Percentiles rank a stretch among this genome's conserved stretches.
Conservation (phyloP, 2,888 invertebrate genomes). For the Andrena bucephala region DNA sequence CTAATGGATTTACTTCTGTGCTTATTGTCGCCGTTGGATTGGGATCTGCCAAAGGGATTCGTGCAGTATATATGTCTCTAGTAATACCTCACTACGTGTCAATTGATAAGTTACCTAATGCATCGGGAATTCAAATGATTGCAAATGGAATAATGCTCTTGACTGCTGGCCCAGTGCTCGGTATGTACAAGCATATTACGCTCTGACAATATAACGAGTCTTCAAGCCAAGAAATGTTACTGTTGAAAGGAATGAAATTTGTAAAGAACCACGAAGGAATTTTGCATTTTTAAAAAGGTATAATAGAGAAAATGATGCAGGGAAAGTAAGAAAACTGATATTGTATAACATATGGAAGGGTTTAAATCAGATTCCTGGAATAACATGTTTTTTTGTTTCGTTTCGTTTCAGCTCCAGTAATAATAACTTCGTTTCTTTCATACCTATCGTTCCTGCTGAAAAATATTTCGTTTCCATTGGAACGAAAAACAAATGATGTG, state of each 20-base stretch:
- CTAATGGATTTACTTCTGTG: slow-evolving; percentile 80
- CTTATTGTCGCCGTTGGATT: slow-evolving; percentile 87
- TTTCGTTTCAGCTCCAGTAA: no score
- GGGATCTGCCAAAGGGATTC: slow-evolving; percentile 89
- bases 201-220: neutral
- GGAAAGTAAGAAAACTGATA: no score
- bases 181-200: slow-evolving; percentile 82
- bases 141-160: slow-evolving; percentile 88
- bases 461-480: no score
- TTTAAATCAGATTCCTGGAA: no score
- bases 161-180: slow-evolving; percentile 88
- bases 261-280: no score
- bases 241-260: neutral
- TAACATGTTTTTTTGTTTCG: no score
- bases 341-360: no score
- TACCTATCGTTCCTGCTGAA: no score
- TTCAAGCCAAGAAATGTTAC: neutral
- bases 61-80: slow-evolving; percentile 90
- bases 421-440: no score
- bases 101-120: slow-evolving; percentile 88
- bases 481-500: no score
- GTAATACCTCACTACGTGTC: slow-evolving; percentile 90
- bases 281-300: no score
- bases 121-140: slow-evolving; percentile 90
- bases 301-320: no score